These are phyloP conservation scores for Subacronicta megacephala DNA, from an alignment of 2,888 invertebrate species.

Conservation along the genomic window DNA sequence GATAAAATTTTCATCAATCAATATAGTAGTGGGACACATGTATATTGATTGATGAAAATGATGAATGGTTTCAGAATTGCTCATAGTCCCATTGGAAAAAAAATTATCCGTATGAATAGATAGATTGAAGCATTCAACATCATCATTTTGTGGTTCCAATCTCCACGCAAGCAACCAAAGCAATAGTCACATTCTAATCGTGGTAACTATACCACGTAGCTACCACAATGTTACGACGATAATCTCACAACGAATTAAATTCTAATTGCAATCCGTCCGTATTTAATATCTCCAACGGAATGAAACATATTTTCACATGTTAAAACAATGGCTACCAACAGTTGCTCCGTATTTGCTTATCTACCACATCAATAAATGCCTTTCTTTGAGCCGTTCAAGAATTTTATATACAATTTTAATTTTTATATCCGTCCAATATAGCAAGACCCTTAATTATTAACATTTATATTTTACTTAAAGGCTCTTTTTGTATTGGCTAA, in stretches of 20 bases:
- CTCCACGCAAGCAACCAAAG: too few species aligned
- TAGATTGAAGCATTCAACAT: too few species aligned
- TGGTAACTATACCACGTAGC: too few species aligned
- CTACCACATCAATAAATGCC: conserved; percentile 82
- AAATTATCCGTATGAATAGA: too few species aligned
- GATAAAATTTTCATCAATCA: too few species aligned
- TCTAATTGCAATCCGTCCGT: conserved; percentile 78
- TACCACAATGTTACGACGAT: conserved; percentile 38
- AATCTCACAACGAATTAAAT: conserved; percentile 75
- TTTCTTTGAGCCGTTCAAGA: conserved; percentile 78
- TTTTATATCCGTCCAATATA: conserved; percentile 68
- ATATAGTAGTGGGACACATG: too few species aligned
- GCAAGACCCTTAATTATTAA: conserved; percentile 39
- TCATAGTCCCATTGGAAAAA: too few species aligned
- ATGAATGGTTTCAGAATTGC: too few species aligned
- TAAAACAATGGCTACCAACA: conserved; percentile 86
- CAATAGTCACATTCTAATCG: conserved; percentile 14
- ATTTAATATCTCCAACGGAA: conserved; percentile 76
- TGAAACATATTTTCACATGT: conserved; percentile 82
- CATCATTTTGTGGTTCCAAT: too few species aligned
- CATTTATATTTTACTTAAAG: not conserved
- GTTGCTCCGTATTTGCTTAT: conserved; percentile 80
- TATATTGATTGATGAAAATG: too few species aligned
- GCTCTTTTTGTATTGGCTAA: conserved; percentile 50
- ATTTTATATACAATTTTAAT: conserved; percentile 83